These are phyloP conservation scores for Venturia canescens DNA, from an alignment of 1,140 invertebrate species.

Conservation along the genomic window DNA sequence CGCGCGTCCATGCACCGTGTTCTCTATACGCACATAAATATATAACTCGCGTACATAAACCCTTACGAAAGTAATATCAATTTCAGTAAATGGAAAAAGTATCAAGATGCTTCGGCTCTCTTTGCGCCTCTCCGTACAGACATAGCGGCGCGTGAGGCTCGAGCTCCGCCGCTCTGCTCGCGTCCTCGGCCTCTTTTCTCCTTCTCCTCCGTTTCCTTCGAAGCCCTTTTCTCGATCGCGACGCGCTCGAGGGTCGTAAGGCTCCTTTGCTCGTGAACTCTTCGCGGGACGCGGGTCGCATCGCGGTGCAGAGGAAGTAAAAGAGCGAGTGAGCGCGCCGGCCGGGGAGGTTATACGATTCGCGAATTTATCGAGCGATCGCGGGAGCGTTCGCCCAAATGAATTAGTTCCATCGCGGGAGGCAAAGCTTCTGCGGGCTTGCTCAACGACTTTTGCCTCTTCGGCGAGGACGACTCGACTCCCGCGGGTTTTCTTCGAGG, in stretches of 20 bases:
- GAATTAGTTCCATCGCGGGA: constrained; percentile 44
- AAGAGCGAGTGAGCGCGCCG: background rate
- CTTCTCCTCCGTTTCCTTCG: background rate
- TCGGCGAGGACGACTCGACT: constrained; percentile 16
- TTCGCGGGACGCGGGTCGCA: background rate
- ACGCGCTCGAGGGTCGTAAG: background rate
- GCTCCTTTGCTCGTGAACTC: background rate
- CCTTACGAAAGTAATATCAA: constrained; percentile 70
- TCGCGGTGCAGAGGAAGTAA: background rate
- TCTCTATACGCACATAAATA: background rate
- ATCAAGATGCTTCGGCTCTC: constrained; percentile 62
- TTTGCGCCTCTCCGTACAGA: background rate
- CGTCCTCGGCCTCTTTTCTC: too few species aligned
- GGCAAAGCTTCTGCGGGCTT: constrained; percentile 43
- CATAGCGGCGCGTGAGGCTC: background rate
- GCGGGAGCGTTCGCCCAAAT: constrained; percentile 38
- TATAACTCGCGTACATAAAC: constrained; percentile 45
- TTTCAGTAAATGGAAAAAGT: constrained; percentile 73
- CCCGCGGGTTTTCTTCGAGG: background rate
- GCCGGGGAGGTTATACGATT: constrained; percentile 48
- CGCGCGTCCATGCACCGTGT: constrained; percentile 10
- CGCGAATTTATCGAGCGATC: constrained; percentile 62
- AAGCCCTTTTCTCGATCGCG: constrained; percentile 8
- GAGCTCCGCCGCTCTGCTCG: background rate
- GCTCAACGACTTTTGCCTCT: constrained; percentile 29